Evolutionary conservation across 2,797 vertebrate genomes (phyloP).

Genomic region (Naso thynnoides): DNA sequence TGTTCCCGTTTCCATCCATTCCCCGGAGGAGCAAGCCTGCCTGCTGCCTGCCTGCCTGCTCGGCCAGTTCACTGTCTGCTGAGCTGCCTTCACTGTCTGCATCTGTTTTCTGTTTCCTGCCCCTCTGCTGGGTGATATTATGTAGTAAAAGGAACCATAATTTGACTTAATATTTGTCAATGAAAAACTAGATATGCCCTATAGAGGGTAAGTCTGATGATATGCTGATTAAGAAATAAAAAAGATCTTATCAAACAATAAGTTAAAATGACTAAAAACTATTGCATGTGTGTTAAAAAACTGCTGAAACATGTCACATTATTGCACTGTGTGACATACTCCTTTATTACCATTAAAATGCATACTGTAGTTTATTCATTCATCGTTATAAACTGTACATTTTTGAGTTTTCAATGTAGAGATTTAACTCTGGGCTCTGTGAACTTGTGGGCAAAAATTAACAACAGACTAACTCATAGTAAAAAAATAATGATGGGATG

Average conservation of each 20-base stretch:
- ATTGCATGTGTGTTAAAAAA: not conserved
- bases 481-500: no score
- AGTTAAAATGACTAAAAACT: not conserved
- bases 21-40: constrained; percentile 60
- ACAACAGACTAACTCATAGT: not conserved
- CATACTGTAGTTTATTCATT: not conserved
- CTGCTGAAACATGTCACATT: not conserved
- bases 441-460: not conserved
- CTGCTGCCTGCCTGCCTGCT: constrained; percentile 50
- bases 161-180: not conserved
- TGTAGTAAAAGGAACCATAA: not conserved
- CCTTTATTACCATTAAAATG: not conserved
- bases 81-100: constrained; percentile 54
- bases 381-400: not conserved
- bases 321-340: not conserved
- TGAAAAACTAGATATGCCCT: not conserved
- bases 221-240: not conserved
- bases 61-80: no score
- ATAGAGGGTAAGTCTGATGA: not conserved
- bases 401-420: not conserved
- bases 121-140: not conserved
- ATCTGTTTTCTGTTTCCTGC: constrained; percentile 11
- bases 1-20: constrained; percentile 72
- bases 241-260: not conserved
- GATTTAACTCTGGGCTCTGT: not conserved